Conservation (phyloP, 2,113 vertebrate genomes). For the Indicator maculatus region DNA sequence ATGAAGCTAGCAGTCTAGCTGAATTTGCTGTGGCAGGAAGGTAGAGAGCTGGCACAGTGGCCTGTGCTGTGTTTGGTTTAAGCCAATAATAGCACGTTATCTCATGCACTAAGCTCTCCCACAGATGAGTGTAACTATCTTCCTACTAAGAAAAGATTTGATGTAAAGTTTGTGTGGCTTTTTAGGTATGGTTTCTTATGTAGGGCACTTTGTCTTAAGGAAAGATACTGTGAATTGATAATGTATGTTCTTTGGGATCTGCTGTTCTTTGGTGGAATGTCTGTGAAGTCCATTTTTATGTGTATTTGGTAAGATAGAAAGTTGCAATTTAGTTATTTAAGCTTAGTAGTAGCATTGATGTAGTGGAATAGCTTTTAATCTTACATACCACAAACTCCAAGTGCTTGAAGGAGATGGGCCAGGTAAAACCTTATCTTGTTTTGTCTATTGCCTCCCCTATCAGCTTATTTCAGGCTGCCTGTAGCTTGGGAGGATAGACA, state of each 20-base stretch:
- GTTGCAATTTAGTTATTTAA: slow-evolving; percentile 33
- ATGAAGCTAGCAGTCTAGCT: not conserved
- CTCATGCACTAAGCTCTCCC: not conserved
- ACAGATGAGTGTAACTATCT: not conserved
- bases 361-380: not conserved
- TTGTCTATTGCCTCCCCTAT: not conserved
- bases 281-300: slow-evolving; percentile 9
- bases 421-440: not conserved
- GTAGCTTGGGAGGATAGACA: not conserved
- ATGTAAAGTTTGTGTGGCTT: not conserved
- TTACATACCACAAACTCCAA: not conserved
- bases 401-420: not conserved
- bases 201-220: slow-evolving; percentile 51
- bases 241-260: not conserved
- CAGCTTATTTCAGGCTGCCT: not conserved
- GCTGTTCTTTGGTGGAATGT: slow-evolving; percentile 15
- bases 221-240: slow-evolving; percentile 57
- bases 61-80: not conserved
- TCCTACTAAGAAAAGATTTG: not conserved
- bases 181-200: slow-evolving; percentile 13
- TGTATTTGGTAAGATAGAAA: slow-evolving; percentile 35
- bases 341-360: not conserved
- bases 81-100: not conserved
- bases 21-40: not conserved
- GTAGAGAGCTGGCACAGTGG: not conserved